Conservation (phyloP, 2,797 vertebrate species). For the Prionace glauca region DNA sequence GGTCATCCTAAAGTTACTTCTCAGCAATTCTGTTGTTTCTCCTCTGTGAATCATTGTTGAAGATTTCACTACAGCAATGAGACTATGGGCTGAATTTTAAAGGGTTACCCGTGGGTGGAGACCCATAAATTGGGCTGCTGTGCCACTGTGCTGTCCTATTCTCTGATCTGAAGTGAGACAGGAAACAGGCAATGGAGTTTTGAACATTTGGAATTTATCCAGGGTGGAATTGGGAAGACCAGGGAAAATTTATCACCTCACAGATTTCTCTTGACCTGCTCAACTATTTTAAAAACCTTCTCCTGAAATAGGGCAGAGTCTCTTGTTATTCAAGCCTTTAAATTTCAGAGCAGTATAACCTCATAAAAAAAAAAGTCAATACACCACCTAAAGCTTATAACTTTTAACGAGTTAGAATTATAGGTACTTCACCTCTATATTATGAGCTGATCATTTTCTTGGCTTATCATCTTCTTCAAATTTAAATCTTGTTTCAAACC, state of each 20-base stretch:
- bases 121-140: no score
- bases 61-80: not conserved
- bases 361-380: not conserved
- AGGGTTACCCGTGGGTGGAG: no score
- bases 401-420: not conserved
- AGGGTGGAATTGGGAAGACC: not conserved
- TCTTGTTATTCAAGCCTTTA: not conserved
- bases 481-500: not conserved
- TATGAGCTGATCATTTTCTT: not conserved
- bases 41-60: not conserved
- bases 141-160: not conserved
- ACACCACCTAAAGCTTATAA: not conserved
- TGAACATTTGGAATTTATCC: not conserved
- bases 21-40: not conserved
- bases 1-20: not conserved
- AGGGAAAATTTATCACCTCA: not conserved
- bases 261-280: not conserved
- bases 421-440: not conserved
- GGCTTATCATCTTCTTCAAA: no score
- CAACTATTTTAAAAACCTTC: not conserved
- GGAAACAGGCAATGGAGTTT: not conserved
- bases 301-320: not conserved
- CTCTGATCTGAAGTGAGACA: not conserved
- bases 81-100: not conserved
- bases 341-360: not conserved